These are phyloP conservation scores for Rhipidura dahli DNA, from an alignment of 2,113 vertebrate genomes.

Conservation along the genomic window DNA sequence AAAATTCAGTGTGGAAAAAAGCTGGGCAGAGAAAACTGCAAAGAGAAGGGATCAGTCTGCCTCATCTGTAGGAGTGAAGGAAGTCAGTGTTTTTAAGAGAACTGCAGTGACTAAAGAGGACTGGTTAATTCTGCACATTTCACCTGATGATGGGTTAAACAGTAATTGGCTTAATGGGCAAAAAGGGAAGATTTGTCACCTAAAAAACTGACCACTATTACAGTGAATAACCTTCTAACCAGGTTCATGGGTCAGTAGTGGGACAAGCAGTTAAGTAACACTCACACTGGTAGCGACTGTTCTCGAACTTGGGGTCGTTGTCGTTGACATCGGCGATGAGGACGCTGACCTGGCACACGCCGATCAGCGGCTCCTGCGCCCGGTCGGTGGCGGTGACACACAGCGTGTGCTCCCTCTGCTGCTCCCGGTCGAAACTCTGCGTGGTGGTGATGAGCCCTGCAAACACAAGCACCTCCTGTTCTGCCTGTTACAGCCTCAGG, in stretches of 20 bases:
- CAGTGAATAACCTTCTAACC: not conserved
- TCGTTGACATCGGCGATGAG: constrained; percentile 84
- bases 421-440: constrained; percentile 83
- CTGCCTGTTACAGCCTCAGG: accelerated
- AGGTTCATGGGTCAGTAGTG: not conserved
- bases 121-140: not conserved
- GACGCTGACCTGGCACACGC: constrained; percentile 82
- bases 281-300: constrained; percentile 87
- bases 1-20: not conserved
- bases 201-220: not conserved
- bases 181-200: not conserved
- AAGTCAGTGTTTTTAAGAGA: not conserved
- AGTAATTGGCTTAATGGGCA: not conserved
- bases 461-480: not conserved
- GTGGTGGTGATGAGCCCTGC: constrained; percentile 82
- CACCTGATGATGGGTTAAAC: not conserved
- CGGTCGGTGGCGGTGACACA: constrained; percentile 85
- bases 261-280: not conserved
- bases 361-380: constrained; percentile 83
- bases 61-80: not conserved
- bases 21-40: not conserved
- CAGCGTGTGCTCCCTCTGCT: constrained; percentile 78
- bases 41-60: not conserved
- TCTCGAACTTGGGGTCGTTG: constrained; percentile 88
- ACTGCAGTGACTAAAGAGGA: not conserved